Conservation (phyloP, 2,797 vertebrate genomes). For the Mustela erminea region DNA sequence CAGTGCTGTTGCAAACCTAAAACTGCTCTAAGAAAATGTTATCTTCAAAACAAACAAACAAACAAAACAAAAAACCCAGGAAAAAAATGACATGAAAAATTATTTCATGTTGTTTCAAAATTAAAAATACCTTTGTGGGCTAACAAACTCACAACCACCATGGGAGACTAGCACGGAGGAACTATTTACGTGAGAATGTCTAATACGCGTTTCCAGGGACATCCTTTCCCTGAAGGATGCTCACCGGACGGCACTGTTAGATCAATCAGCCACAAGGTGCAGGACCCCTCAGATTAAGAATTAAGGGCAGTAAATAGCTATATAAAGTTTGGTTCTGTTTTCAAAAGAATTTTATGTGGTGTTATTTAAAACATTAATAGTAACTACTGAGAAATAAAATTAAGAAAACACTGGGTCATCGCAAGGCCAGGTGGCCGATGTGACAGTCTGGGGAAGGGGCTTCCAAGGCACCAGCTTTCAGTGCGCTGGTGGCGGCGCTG, state of each 20-base stretch:
- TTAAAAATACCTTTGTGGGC: not conserved
- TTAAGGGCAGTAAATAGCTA: too few relatives aligned
- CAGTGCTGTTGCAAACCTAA: not conserved
- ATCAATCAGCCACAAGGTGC: not conserved
- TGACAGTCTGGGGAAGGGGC: not conserved
- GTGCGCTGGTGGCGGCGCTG: rapidly evolving
- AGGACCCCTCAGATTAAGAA: not conserved
- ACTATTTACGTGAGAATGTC: not conserved
- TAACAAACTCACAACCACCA: not conserved
- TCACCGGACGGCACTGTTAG: not conserved
- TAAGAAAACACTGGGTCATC: not conserved
- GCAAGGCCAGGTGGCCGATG: not conserved
- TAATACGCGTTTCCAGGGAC: not conserved
- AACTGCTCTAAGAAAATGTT: not conserved
- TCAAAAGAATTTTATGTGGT: not conserved
- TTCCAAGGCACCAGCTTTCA: rapidly evolving
- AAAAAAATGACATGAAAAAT: not conserved
- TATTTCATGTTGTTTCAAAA: not conserved
- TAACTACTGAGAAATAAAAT: not conserved
- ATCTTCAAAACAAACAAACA: not conserved
- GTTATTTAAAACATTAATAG: not conserved
- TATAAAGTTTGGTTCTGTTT: not conserved
- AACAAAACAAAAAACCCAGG: too few relatives aligned
- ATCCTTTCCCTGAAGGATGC: rapidly evolving
- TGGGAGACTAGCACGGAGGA: not conserved